A percentile compares a stretch with the other conserved stretches of the same genome.
These are phyloP conservation scores for Lepidothrix coronata DNA, from an alignment of 2,113 vertebrate species.

Conservation along the genomic window DNA sequence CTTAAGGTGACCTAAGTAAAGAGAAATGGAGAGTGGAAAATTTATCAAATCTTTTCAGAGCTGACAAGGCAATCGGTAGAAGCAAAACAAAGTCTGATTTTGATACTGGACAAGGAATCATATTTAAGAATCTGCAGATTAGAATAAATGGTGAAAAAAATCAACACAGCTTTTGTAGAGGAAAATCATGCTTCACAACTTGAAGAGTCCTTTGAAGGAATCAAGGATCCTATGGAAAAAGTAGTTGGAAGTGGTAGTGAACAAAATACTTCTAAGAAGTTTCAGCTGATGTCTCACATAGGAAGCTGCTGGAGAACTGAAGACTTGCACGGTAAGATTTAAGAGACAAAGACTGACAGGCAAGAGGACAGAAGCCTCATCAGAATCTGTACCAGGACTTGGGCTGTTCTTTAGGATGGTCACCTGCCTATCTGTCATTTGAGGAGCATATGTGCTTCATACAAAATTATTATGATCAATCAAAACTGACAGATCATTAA, in stretches of 20 bases:
- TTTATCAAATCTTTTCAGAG: not conserved
- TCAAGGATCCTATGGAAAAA: not conserved
- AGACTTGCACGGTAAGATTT: not conserved
- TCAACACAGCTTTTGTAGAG: not conserved
- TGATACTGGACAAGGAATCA: not conserved
- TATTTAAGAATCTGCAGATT: not conserved
- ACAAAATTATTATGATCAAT: not conserved
- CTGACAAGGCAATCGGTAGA: not conserved
- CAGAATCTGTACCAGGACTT: not conserved
- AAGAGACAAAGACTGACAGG: not conserved
- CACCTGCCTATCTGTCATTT: not conserved
- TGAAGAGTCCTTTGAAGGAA: not conserved
- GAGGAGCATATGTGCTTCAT: not conserved
- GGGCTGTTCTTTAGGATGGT: not conserved
- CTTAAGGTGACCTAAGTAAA: not conserved
- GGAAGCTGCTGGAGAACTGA: not conserved
- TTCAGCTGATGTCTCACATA: not conserved
- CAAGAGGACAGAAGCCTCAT: not conserved
- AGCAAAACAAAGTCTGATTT: not conserved
- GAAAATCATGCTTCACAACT: fast-evolving
- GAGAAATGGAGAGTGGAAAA: not conserved
- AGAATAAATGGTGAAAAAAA: not conserved
- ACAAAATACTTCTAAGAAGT: not conserved
- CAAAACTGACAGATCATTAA: not conserved
- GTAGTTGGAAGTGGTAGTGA: not conserved